A percentile compares a stretch with the other conserved stretches of the same genome.
Conservation (phyloP, 2,888 invertebrate genomes). For the Lordiphosa fenestrarum region DNA sequence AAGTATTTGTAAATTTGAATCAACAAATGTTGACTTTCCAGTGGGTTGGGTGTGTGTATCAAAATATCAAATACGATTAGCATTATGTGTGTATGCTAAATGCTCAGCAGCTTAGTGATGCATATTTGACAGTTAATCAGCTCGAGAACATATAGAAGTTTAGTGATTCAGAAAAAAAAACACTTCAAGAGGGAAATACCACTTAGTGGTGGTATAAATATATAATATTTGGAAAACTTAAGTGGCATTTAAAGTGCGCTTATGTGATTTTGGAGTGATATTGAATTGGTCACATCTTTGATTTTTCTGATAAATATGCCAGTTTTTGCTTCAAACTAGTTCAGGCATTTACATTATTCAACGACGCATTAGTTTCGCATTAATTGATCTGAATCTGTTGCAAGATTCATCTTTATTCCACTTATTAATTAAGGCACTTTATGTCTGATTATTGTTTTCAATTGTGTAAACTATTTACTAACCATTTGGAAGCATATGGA, state of each 20-base stretch:
- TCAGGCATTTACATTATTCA: too few species aligned
- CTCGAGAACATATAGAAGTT: background rate
- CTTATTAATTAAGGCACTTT: background rate
- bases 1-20: constrained; percentile 1
- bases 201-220: background rate
- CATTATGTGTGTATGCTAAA: constrained; percentile 15
- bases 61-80: constrained; percentile 34
- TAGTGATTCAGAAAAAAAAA: background rate
- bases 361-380: too few species aligned
- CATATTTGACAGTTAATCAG: constrained; percentile 30
- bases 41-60: constrained; percentile 15
- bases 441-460: too few species aligned
- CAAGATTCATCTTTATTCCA: background rate
- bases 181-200: background rate
- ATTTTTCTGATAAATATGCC: too few species aligned
- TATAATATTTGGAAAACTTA: background rate
- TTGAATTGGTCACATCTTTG: too few species aligned
- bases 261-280: too few species aligned
- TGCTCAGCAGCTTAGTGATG: constrained; percentile 41
- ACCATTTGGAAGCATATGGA: constrained; percentile 4
- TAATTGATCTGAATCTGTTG: background rate
- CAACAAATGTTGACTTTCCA: constrained; percentile 8
- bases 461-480: constrained; percentile 3
- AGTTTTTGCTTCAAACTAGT: too few species aligned
- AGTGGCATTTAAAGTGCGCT: background rate